Conservation (phyloP, 2,797 vertebrate species). For the Sciurus carolinensis region DNA sequence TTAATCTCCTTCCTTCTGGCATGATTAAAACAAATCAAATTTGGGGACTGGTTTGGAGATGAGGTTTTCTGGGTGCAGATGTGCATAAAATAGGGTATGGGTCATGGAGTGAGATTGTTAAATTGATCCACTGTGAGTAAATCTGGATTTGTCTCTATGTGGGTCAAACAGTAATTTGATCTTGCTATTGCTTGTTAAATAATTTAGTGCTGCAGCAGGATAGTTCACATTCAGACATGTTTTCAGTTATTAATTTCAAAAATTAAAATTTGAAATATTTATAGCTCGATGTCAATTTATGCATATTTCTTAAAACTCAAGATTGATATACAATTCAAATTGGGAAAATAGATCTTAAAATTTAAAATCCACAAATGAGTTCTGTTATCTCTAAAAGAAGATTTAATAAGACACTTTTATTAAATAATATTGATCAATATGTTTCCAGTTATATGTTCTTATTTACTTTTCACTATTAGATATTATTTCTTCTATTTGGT, state of each 20-base stretch:
- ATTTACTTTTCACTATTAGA: background rate
- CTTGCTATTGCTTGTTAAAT: slow-evolving; percentile 70
- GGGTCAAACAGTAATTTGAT: slow-evolving; percentile 77
- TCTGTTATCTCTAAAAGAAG: background rate
- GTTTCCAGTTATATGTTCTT: background rate
- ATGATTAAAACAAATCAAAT: slow-evolving; percentile 77
- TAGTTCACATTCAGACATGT: slow-evolving; percentile 37
- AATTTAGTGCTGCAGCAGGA: slow-evolving; percentile 71
- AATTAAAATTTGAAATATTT: slow-evolving; percentile 82
- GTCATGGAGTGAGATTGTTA: slow-evolving; percentile 43
- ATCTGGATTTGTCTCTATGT: slow-evolving; percentile 68
- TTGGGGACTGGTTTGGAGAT: background rate
- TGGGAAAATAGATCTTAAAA: slow-evolving; percentile 32
- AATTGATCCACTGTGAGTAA: slow-evolving; percentile 66
- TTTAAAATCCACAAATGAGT: background rate
- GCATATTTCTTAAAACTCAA: slow-evolving; percentile 58
- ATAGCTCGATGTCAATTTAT: slow-evolving; percentile 65
- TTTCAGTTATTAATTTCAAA: slow-evolving; percentile 77
- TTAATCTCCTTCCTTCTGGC: slow-evolving; percentile 63
- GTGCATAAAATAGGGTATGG: slow-evolving; percentile 26
- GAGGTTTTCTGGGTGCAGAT: slow-evolving; percentile 40
- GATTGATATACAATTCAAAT: slow-evolving; percentile 43
- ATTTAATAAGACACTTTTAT: background rate
- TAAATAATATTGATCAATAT: background rate
- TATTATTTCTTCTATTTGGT: background rate